Evolutionary conservation across 1,140 invertebrate genomes (phyloP), one percentile per base, ranked within the genome.

Genomic region (Listronotus oregonensis): DNA sequence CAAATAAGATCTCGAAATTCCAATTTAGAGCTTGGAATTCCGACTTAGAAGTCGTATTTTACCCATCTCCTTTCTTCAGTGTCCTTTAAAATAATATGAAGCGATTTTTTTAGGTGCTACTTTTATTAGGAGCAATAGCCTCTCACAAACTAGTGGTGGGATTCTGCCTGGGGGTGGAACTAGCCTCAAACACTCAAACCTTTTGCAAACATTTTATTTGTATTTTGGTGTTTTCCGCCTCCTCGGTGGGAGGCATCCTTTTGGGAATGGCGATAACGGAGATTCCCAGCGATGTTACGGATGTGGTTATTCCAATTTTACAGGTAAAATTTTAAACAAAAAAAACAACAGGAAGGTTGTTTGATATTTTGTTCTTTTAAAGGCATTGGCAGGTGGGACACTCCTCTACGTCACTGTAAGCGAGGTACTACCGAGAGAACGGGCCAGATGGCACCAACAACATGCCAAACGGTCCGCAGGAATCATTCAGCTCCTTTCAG

Each of bases 381-480:
- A 92, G 82, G 87, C 86, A 0, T 69, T 96, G 34, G 93, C 94
- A n/a, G 93, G 90, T 43, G 95, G 95, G 43, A 96, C 94, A 1
- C 87, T 97, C 46, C 80, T 97, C 0, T 97, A 96, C 79, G 92
- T 97, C 42, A 95, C 93, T 0, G 92, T 96, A 34, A 93, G 94
- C 76, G 95, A 97, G 82, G 90, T 97, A 18, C 80, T 97, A 18
- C 94, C 90, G 0, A 82, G 91, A 42, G 91, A 93, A 79, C 82
- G 89, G 54, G 83, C 85, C 43, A 82, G 85, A 61, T 88, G 88
- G 84, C 86, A 89, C 70, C 82, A 82, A 50, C 80, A 76, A 64
- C 72, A 77, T 18, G 14, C 64, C 3, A 79, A 77, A 31, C 81
- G 80, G 39, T 68, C 62, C 10, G 86, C 87, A 4, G 87, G 89